Conservation (phyloP, 2,888 invertebrate species). For the Leucozona laternaria region DNA sequence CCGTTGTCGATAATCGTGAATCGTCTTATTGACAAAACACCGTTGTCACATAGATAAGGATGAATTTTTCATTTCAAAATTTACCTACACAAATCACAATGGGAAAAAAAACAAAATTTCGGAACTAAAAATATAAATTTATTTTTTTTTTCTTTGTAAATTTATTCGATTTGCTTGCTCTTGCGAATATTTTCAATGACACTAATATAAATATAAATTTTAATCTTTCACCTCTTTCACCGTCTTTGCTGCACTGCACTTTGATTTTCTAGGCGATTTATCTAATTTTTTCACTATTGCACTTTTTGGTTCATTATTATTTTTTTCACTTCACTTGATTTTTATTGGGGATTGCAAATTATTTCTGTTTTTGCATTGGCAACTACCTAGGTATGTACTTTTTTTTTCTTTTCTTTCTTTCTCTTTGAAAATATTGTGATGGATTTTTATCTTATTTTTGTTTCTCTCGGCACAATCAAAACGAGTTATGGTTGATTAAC, state of each 20-base stretch:
- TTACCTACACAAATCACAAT: constrained; percentile 27
- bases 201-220: constrained; percentile 65
- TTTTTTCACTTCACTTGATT: constrained; percentile 58
- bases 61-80: constrained; percentile 45
- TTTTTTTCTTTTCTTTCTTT: constrained; percentile 25
- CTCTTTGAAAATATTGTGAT: constrained; percentile 6
- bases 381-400: constrained; percentile 1
- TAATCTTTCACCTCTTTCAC: constrained; percentile 39
- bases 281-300: constrained; percentile 56
- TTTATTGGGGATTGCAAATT: constrained; percentile 50
- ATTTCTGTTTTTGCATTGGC: constrained; percentile 52
- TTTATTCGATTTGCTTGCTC: constrained; percentile 34
- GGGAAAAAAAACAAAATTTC: constrained; percentile 1
- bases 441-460: constrained; percentile 35
- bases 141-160: neutral
- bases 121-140: constrained; percentile 37
- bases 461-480: constrained; percentile 40
- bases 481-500: constrained; percentile 34
- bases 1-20: constrained; percentile 21
- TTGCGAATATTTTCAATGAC: constrained; percentile 63
- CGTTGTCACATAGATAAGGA: constrained; percentile 45
- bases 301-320: constrained; percentile 58
- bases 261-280: constrained; percentile 41
- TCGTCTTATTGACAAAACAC: constrained; percentile 49
- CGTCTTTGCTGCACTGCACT: constrained; percentile 17